These are phyloP conservation scores for Pachycephala philippinensis DNA, from an alignment of 2,113 vertebrate species.

Conservation along the genomic window DNA sequence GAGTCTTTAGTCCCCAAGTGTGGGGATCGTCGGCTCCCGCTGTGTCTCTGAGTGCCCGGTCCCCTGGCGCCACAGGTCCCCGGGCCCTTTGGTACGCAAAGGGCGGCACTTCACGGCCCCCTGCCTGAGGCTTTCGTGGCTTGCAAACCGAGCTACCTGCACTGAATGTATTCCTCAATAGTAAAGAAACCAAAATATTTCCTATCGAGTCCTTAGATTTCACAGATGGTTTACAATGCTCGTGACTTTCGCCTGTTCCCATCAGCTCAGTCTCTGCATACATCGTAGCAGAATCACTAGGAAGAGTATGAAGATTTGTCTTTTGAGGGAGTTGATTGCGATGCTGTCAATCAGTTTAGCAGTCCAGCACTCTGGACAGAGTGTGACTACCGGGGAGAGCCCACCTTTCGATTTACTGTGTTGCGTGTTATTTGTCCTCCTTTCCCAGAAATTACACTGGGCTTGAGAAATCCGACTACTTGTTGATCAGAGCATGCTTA, in stretches of 20 bases:
- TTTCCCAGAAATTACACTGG: not conserved
- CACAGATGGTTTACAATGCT: not conserved
- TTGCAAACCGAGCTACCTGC: not conserved
- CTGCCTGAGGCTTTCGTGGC: not conserved
- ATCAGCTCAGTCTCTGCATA: not conserved
- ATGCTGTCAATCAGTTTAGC: not conserved
- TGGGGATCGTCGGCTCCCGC: not conserved
- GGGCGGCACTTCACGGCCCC: not conserved
- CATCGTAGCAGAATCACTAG: not conserved
- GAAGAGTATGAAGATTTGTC: not conserved
- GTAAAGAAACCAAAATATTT: not conserved
- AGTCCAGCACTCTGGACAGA: not conserved
- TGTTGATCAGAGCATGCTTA: not conserved
- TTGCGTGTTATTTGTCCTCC: not conserved
- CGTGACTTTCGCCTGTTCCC: not conserved
- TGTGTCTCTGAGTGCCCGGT: not conserved
- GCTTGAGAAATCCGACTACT: not conserved
- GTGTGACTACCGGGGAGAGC: not conserved
- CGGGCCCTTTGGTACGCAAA: not conserved
- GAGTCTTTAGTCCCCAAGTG: rapidly evolving
- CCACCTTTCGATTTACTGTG: not conserved
- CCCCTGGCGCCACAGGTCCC: not conserved
- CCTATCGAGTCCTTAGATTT: not conserved
- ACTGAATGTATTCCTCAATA: not conserved
- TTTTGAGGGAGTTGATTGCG: not conserved